Evolutionary conservation across 2,113 vertebrate genomes (phyloP).

Genomic region (Pseudopodoces humilis): DNA sequence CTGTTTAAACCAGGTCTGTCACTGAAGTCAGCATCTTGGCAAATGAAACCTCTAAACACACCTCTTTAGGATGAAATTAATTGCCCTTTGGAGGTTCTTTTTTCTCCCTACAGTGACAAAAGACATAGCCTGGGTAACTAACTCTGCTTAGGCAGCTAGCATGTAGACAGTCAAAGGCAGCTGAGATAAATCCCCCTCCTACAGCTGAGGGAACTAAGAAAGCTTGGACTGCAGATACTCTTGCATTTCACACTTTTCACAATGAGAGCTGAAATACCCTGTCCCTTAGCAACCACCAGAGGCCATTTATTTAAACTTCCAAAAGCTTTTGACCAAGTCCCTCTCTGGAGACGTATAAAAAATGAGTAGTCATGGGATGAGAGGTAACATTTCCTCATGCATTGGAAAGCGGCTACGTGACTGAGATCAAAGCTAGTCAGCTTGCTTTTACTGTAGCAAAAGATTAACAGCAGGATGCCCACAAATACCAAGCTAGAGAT

Average conservation of each 20-base stretch:
- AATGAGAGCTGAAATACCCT: background rate
- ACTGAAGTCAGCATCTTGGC: background rate
- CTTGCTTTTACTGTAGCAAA: background rate
- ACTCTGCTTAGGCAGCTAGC: background rate
- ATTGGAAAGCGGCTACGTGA: background rate
- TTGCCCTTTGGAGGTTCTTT: background rate
- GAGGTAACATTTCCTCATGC: background rate
- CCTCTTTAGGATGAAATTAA: background rate
- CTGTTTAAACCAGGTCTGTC: background rate
- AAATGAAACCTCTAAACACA: background rate
- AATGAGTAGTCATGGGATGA: background rate
- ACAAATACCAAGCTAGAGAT: background rate
- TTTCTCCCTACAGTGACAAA: background rate
- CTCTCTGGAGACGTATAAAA: background rate
- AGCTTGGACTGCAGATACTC: background rate
- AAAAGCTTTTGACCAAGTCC: conserved; percentile 13
- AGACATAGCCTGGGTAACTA: background rate
- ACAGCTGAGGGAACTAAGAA: background rate
- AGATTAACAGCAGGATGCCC: background rate
- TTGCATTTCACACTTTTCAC: background rate
- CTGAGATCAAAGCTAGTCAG: background rate
- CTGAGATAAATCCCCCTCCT: background rate
- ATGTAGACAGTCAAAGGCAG: background rate
- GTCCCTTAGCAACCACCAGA: conserved; percentile 14
- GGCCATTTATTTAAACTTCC: background rate